These are phyloP conservation scores for Helicoverpa zea DNA, from an alignment of 1,140 invertebrate species.

Conservation along the genomic window DNA sequence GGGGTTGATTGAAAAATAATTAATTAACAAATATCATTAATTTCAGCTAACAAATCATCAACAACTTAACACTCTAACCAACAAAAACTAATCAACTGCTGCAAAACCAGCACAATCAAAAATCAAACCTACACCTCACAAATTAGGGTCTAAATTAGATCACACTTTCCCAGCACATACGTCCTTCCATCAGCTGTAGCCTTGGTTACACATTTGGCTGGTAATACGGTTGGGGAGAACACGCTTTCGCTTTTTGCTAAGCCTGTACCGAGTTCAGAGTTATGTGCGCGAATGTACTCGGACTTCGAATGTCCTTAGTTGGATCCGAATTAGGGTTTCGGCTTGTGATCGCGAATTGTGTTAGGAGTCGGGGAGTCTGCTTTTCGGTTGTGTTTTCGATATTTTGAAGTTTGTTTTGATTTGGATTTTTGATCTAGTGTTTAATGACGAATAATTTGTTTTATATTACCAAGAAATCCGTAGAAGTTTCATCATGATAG, in stretches of 20 bases:
- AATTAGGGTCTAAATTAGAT: not conserved
- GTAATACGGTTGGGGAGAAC: constrained; percentile 54
- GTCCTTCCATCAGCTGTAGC: constrained; percentile 2
- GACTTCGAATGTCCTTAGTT: not conserved
- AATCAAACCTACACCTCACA: not conserved
- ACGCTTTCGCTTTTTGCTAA: constrained; percentile 58
- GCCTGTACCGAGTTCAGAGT: constrained; percentile 35
- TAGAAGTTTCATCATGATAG: too few relatives aligned
- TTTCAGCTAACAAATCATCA: too few relatives aligned
- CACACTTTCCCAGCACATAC: not conserved
- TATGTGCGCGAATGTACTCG: constrained; percentile 11
- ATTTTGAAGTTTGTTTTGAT: not conserved
- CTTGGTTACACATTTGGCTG: constrained; percentile 13
- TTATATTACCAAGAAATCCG: too few relatives aligned
- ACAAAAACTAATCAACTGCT: too few relatives aligned
- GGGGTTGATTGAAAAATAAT: too few relatives aligned
- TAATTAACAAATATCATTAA: too few relatives aligned
- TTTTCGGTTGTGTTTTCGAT: not conserved
- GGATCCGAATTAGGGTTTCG: constrained; percentile 2
- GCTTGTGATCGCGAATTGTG: constrained; percentile 19
- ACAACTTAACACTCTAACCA: too few relatives aligned
- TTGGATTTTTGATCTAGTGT: too few relatives aligned
- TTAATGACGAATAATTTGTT: too few relatives aligned
- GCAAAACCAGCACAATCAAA: not conserved
- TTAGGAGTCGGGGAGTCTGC: not conserved